Percentiles rank a stretch among this genome's conserved stretches.
Evolutionary conservation across 30 jellyfish, hydroid and myxozoan genomes (phyloP).

Genomic region (Calvadosia cruxmelitensis): DNA sequence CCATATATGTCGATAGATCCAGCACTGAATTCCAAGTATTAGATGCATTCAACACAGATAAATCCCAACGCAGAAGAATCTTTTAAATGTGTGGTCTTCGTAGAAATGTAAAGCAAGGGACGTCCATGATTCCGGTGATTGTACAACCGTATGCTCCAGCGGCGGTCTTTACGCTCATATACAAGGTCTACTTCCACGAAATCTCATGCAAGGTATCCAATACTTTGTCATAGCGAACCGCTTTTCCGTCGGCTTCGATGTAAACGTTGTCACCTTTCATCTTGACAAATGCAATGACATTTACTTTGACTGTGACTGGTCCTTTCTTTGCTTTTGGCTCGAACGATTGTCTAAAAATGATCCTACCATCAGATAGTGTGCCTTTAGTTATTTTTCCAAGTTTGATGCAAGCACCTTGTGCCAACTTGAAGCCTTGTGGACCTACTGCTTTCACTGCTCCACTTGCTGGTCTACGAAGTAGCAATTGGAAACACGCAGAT

Average conservation of each 20-base stretch:
- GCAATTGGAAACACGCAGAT: slow-evolving; percentile 11
- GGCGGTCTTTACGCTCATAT: too few relatives aligned
- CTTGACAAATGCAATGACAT: slow-evolving; percentile 19
- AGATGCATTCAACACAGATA: too few relatives aligned
- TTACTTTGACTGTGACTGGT: slow-evolving; percentile 40
- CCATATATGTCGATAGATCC: too few relatives aligned
- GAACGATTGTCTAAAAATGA: slow-evolving; percentile 21
- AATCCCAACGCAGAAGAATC: too few relatives aligned
- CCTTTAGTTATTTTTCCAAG: slow-evolving; percentile 55
- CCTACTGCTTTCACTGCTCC: slow-evolving; percentile 56
- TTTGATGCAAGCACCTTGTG: slow-evolving; percentile 50
- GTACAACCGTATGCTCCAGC: too few relatives aligned
- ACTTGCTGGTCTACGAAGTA: slow-evolving; percentile 33
- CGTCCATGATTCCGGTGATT: too few relatives aligned
- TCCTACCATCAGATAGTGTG: not conserved
- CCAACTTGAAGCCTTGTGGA: slow-evolving; percentile 55
- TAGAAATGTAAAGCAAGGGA: too few relatives aligned
- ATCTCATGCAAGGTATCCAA: not conserved
- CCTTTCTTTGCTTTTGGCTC: slow-evolving; percentile 74
- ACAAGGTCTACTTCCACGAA: not conserved
- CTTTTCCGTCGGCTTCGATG: not conserved
- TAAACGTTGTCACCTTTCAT: slow-evolving; percentile 17
- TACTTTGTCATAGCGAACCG: not conserved
- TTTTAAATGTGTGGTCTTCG: too few relatives aligned
- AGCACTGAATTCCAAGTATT: too few relatives aligned